phyloP scores from a whole-genome alignment of 2,888 invertebrate species.

The Heliconius cydno region DNA sequence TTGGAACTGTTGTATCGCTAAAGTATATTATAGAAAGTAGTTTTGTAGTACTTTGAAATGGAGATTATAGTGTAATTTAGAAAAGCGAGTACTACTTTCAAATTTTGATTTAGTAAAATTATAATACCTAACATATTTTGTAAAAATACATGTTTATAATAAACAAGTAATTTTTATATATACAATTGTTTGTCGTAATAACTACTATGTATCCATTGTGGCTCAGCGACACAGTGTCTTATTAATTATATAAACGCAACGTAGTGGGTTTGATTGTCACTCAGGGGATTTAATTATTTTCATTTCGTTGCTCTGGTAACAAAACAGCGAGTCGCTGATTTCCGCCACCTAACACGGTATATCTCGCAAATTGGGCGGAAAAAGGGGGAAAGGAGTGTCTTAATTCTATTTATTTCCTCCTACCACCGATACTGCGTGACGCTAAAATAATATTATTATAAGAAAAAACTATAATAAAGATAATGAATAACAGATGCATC shows the following conservation, averaged over 20 bases:
- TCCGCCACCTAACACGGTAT: too few relatives aligned
- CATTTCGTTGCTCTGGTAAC: too few relatives aligned
- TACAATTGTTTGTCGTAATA: not conserved
- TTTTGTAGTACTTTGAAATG: not conserved
- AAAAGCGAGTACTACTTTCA: not conserved
- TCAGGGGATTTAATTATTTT: not conserved
- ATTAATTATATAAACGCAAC: not conserved
- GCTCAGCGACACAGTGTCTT: not conserved
- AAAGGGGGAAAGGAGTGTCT: not conserved
- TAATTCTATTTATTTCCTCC: not conserved
- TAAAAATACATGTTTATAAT: too few relatives aligned
- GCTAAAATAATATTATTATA: not conserved
- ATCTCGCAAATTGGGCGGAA: not conserved
- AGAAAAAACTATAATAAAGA: not conserved
- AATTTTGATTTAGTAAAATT: not conserved
- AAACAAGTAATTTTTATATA: not conserved
- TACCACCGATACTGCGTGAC: not conserved
- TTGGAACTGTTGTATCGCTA: not conserved
- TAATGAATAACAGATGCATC: slow-evolving; percentile 69
- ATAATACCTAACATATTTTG: not conserved
- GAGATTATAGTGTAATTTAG: not conserved
- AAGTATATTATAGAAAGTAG: not conserved
- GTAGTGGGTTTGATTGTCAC: not conserved
- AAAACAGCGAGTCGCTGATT: too few relatives aligned
- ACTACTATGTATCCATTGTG: not conserved